Evolutionary conservation across 2,113 vertebrate species (phyloP), one percentile per base, ranked within the genome.

Genomic region (Eulemur macaco): DNA sequence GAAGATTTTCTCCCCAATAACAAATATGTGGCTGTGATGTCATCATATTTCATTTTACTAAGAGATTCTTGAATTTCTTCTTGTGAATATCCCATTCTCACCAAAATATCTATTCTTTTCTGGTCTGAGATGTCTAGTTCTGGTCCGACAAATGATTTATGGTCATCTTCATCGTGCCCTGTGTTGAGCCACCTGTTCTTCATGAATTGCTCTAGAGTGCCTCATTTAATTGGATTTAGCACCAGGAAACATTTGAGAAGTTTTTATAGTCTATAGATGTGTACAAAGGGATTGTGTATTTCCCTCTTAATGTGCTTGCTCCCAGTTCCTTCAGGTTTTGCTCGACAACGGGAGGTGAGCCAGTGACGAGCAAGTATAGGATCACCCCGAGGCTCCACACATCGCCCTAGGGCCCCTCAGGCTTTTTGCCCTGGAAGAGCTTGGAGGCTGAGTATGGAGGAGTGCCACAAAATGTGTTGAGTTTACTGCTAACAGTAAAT

Each of bases 191-290:
- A 99, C 86, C 99, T 99, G 98, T 99, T 99, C 99, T 99, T 99
- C 99, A 99, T 99, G 89, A 99, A 99, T 99, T 99, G 99, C 99
- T 99, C 99, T 96, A 99, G 99, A 98, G 99, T 99, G 98, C 99
- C 99, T 97, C 99, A 99, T 98, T 99, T 99, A 94, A 99, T 98
- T 94, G 99, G 99, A 97, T 99, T 99, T 98, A 99, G 99, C 98
- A 99, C 99, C 98, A 99, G 98, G 98, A 99, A 99, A 97, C 99
- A 99, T 95, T 99, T 99, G 84, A 99, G 99, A 87, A 99, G 99
- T 98, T 99, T 99, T 99, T 99, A 98, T 99, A 99, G 99, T 99
- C 99, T 74, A 99, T 99, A 97, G 99, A 99, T 99, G 99, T 99
- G 98, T 99, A 99, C 99, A 99, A 99, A 56, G 99, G 99, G 98